A percentile compares a stretch with the other conserved stretches of the same genome.
These are phyloP conservation scores for Cerastoderma edule DNA, from an alignment of 2,888 invertebrate species.

Conservation along the genomic window DNA sequence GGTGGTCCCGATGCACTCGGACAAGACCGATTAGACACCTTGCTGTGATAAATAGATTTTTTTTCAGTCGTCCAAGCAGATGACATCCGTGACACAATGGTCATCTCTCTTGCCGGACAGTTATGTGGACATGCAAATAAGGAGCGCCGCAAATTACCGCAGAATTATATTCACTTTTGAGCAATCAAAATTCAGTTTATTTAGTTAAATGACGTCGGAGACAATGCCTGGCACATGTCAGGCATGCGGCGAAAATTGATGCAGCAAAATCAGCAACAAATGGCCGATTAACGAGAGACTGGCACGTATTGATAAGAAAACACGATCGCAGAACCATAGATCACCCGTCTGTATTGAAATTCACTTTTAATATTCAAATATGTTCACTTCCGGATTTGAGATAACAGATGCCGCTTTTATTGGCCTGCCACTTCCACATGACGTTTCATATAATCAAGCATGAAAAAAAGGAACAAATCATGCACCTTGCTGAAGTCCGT, in stretches of 20 bases:
- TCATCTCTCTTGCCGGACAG: conserved; percentile 45
- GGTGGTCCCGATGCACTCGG: conserved; percentile 30
- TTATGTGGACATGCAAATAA: conserved; percentile 49
- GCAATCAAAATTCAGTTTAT: conserved; percentile 32
- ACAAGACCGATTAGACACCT: conserved; percentile 41
- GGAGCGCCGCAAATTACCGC: conserved; percentile 35
- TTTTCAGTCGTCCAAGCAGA: conserved; percentile 21
- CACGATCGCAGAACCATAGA: conserved; percentile 5
- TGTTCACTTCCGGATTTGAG: conserved; percentile 7
- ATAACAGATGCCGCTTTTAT: conserved; percentile 11
- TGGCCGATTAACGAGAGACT: background rate
- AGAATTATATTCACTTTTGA: conserved; percentile 33
- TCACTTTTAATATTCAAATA: conserved; percentile 19
- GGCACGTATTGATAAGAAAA: conserved; percentile 19
- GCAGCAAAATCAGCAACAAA: conserved; percentile 17
- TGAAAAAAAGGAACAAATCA: too few relatives aligned
- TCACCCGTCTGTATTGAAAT: conserved; percentile 1
- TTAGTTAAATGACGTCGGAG: conserved; percentile 14
- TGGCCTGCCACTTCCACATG: too few relatives aligned
- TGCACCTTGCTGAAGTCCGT: too few relatives aligned
- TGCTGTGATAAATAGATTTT: conserved; percentile 56
- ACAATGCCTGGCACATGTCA: conserved; percentile 34
- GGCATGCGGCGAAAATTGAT: conserved; percentile 17
- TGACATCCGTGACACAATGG: conserved; percentile 41
- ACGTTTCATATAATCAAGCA: too few relatives aligned